Evolutionary conservation across 2,888 invertebrate genomes (phyloP).

Genomic region (Spatulosminthurus flaviceps): DNA sequence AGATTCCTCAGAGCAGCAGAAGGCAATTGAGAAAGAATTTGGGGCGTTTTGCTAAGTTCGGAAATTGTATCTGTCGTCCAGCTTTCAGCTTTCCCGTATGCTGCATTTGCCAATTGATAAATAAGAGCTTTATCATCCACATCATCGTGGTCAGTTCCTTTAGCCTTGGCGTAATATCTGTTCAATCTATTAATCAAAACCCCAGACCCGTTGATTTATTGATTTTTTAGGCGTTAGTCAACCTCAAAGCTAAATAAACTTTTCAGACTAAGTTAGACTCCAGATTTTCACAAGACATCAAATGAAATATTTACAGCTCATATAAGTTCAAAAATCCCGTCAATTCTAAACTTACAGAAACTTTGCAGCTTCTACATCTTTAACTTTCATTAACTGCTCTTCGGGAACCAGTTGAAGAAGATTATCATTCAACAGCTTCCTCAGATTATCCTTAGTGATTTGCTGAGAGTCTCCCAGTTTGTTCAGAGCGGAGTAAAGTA

Average conservation of each 20-base stretch:
- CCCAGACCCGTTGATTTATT: background rate
- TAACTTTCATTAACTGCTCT: conserved; percentile 62
- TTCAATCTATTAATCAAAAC: conserved; percentile 49
- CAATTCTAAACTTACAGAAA: conserved; percentile 52
- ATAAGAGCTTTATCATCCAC: conserved; percentile 61
- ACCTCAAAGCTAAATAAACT: too few relatives aligned
- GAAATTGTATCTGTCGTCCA: conserved; percentile 53
- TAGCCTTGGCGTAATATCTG: conserved; percentile 48
- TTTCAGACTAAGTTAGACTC: too few relatives aligned
- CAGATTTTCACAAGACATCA: too few relatives aligned
- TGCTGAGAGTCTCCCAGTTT: conserved; percentile 58
- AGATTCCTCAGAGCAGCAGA: conserved; percentile 52
- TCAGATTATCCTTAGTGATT: conserved; percentile 51
- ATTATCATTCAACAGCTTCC: conserved; percentile 49
- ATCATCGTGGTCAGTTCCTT: conserved; percentile 52
- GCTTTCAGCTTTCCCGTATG: conserved; percentile 52
- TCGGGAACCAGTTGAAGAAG: conserved; percentile 59
- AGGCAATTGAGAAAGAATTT: conserved; percentile 52
- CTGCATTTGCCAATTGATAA: conserved; percentile 55
- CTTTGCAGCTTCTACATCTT: conserved; percentile 55
- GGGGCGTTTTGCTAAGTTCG: conserved; percentile 27
- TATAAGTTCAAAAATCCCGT: too few relatives aligned
- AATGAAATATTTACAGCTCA: too few relatives aligned
- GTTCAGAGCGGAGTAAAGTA: conserved; percentile 58
- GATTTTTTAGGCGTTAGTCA: background rate